Evolutionary conservation across 1,140 invertebrate species (phyloP).

Genomic region (Eulimnadia texana): DNA sequence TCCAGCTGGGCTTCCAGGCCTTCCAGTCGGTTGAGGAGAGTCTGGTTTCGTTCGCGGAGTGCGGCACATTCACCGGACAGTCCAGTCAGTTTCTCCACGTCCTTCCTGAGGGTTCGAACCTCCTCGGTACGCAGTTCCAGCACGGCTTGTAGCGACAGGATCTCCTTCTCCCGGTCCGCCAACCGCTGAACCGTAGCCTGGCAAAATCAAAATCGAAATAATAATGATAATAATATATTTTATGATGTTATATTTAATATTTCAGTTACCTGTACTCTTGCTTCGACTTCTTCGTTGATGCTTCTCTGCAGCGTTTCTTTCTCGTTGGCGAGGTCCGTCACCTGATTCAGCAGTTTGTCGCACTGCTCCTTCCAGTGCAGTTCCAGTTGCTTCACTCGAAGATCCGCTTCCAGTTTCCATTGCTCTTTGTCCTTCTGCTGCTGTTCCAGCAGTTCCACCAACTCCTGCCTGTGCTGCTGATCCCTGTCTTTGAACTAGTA

Average conservation of each 20-base stretch:
- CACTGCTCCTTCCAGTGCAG: background rate
- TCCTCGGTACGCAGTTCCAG: background rate
- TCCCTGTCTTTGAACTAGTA: background rate
- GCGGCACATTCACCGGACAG: background rate
- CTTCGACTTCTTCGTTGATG: slow-evolving; percentile 6
- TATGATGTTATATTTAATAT: too few species aligned
- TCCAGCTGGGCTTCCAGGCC: slow-evolving; percentile 8
- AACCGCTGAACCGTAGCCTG: background rate
- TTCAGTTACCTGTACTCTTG: slow-evolving; percentile 1
- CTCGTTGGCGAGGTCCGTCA: background rate
- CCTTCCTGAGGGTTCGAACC: background rate
- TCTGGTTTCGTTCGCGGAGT: background rate
- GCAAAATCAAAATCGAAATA: too few species aligned
- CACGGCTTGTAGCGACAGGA: background rate
- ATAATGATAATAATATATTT: too few species aligned
- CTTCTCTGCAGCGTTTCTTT: background rate
- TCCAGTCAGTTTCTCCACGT: background rate
- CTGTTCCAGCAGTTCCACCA: background rate
- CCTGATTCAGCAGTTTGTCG: background rate
- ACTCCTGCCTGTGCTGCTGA: background rate
- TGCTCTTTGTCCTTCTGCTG: background rate
- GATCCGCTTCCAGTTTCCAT: background rate
- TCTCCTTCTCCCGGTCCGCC: background rate
- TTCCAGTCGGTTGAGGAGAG: background rate
- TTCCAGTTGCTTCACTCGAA: background rate